Evolutionary conservation across 1,140 invertebrate genomes (phyloP).

Genomic region (Eulimnadia texana): DNA sequence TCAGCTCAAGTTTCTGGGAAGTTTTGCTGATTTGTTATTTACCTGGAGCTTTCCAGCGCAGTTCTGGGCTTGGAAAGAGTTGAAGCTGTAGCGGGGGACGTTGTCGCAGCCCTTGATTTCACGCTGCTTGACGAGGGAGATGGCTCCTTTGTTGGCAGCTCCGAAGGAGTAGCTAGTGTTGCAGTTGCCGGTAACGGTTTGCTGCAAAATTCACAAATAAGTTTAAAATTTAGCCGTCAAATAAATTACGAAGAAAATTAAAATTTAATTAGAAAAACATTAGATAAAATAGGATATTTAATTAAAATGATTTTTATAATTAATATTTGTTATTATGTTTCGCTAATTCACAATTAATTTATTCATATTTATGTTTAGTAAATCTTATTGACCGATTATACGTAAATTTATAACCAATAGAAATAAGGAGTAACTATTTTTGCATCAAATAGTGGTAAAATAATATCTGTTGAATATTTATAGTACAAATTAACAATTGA

Average conservation of each 20-base stretch:
- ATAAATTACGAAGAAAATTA: too few relatives aligned
- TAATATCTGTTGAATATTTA: too few relatives aligned
- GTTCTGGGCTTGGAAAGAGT: constrained; percentile 3
- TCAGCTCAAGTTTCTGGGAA: not conserved
- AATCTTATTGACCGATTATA: not conserved
- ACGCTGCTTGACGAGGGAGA: constrained; percentile 14
- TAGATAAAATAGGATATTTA: too few relatives aligned
- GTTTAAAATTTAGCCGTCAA: not conserved
- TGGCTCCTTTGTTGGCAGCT: constrained; percentile 6
- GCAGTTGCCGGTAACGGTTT: constrained; percentile 14
- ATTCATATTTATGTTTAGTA: not conserved
- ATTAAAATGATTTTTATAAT: too few relatives aligned
- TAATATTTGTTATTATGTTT: too few relatives aligned
- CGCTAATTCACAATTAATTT: too few relatives aligned
- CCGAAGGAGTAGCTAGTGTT: constrained; percentile 17
- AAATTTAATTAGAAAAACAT: too few relatives aligned
- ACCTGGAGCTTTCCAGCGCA: constrained; percentile 4
- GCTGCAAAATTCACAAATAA: constrained; percentile 13
- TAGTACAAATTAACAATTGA: too few relatives aligned
- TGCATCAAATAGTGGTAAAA: too few relatives aligned
- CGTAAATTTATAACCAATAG: too few relatives aligned
- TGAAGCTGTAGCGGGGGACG: not conserved
- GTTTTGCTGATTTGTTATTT: not conserved
- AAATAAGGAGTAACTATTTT: too few relatives aligned
- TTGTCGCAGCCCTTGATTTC: constrained; percentile 11